Evolutionary conservation across 2,888 invertebrate species (phyloP), one percentile per base, ranked within the genome.

Genomic region (Digitonthophagus gazella): DNA sequence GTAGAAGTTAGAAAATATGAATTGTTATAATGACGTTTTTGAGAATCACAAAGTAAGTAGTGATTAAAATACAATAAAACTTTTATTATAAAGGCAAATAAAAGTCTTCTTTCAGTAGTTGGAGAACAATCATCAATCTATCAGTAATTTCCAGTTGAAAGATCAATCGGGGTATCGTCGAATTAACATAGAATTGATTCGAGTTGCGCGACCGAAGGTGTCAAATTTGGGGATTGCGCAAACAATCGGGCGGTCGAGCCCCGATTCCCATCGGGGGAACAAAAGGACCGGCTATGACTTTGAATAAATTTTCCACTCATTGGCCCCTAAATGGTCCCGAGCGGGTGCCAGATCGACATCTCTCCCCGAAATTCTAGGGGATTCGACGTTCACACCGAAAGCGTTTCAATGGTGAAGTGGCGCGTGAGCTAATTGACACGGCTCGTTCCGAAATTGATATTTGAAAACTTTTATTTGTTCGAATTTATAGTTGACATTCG

Each of bases 241-340:
- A 58, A 65, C 61, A 65, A 64, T 44, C 66, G 54, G 64, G 57
- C 68, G 67, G 72, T 66, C 68, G 69, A 55, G 66, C 71, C 72
- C 69, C 71, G 71, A 74, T 76, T 75, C 76, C 76, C 76, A 76
- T 76, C 71, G 74, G 74, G 67, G 72, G 75, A 76, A 76, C 75
- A 68, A 74, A 67, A 72, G 75, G 76, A 76, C 75, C 73, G 75
- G 67, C 70, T 73, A 74, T 73, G 74, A 74, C 71, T 73, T 71
- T 76, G 81, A 81, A 81, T 82, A 81, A 79, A 81, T 82, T 81
- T 81, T 81, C 81, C 78, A 77, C 77, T 78, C 80, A 80, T 79
- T 80, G 80, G 77, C 76, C 78, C 74, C 78, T 81, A 81, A 82
- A 81, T 80, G 77, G 80, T 78, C 78, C 61, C 20, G 19, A 20